Evolutionary conservation across 2,113 vertebrate genomes (phyloP).

Genomic region (Gila orcuttii): DNA sequence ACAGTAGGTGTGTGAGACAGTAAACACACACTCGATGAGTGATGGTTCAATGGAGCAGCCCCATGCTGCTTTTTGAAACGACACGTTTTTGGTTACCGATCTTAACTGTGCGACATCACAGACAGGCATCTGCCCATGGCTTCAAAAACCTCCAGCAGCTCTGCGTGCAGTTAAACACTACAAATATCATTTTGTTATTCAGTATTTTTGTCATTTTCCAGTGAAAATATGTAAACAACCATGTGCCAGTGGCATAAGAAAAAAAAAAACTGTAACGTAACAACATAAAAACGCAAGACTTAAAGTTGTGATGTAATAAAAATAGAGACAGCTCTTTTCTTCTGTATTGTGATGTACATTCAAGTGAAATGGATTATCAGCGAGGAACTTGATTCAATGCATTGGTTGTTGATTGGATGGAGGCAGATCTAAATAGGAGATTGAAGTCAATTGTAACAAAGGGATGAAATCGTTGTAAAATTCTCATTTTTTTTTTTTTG

Average conservation of each 20-base stretch:
- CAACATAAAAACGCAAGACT: too few relatives aligned
- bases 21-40: conserved; percentile 15
- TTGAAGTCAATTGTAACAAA: background rate
- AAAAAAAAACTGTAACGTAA: too few relatives aligned
- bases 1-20: conserved; percentile 14
- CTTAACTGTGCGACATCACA: background rate
- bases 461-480: background rate
- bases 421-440: too few relatives aligned
- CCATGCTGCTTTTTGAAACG: background rate
- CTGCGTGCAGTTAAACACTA: background rate
- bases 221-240: background rate
- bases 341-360: too few relatives aligned
- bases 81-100: background rate
- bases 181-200: background rate
- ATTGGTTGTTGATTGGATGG: too few relatives aligned
- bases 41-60: background rate
- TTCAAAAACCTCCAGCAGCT: conserved; percentile 5
- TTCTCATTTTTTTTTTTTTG: too few relatives aligned
- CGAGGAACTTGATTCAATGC: too few relatives aligned
- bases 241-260: too few relatives aligned
- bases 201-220: conserved; percentile 14
- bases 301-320: too few relatives aligned
- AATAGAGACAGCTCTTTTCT: too few relatives aligned
- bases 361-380: too few relatives aligned
- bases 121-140: background rate